Conservation (phyloP, 2,888 invertebrate genomes). For the Smittia sp. region DNA sequence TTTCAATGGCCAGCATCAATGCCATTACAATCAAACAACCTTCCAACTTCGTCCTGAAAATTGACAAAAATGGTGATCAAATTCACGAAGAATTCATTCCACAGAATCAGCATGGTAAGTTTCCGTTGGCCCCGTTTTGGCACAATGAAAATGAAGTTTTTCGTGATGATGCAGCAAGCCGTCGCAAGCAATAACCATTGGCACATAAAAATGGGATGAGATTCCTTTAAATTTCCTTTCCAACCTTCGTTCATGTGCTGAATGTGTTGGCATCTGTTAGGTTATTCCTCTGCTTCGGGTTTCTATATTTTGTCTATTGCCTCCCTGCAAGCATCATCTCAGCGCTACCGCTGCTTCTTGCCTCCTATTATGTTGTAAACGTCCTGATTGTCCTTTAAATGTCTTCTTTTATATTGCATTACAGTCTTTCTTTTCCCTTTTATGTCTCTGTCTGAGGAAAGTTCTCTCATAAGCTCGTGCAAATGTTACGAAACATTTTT, state of each 20-base stretch:
- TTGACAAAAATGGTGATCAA: slow-evolving; percentile 53
- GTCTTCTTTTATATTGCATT: slow-evolving; percentile 41
- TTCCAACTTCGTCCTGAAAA: slow-evolving; percentile 53
- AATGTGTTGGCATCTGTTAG: slow-evolving; percentile 27
- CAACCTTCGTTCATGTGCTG: slow-evolving; percentile 17
- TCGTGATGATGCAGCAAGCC: slow-evolving; percentile 39
- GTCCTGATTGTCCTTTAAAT: slow-evolving; percentile 41
- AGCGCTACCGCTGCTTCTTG: not conserved
- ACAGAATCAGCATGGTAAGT: slow-evolving; percentile 49
- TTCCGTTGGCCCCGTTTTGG: not conserved
- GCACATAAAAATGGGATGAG: slow-evolving; percentile 21
- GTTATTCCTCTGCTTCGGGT: not conserved
- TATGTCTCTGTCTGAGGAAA: not conserved
- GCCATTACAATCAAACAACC: slow-evolving; percentile 45
- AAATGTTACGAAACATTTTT: not conserved
- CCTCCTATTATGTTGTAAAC: slow-evolving; percentile 28
- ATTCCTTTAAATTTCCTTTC: not conserved
- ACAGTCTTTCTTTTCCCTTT: slow-evolving; percentile 14
- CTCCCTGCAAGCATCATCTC: not conserved
- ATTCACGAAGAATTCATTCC: slow-evolving; percentile 54
- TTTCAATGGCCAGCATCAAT: slow-evolving; percentile 37
- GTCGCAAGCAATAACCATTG: slow-evolving; percentile 28
- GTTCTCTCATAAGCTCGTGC: too few species aligned
- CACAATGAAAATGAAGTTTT: slow-evolving; percentile 21
- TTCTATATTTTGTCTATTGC: slow-evolving; percentile 15